Percentiles rank a stretch among this genome's conserved stretches.
These are phyloP conservation scores for Mus spretus DNA, from an alignment of 2,797 vertebrate genomes.

Conservation along the genomic window DNA sequence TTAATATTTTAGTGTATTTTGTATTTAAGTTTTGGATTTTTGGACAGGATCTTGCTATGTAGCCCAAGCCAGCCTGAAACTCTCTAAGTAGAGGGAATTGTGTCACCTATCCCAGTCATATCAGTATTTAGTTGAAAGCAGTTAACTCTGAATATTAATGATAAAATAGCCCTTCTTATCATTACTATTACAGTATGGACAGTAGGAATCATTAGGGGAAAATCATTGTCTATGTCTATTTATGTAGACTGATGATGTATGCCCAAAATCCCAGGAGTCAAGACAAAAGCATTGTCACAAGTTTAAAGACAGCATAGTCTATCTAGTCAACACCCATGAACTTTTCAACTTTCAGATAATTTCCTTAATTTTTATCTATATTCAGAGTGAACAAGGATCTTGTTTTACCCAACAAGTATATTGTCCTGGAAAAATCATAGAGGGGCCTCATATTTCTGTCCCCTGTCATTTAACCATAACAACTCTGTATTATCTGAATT, in stretches of 20 bases:
- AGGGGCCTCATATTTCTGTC: constrained; percentile 54
- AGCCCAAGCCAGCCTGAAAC: no score
- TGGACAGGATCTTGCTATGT: not conserved
- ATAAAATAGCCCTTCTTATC: constrained; percentile 73
- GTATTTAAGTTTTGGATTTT: not conserved
- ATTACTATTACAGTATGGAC: constrained; percentile 76
- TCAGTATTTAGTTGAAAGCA: not conserved
- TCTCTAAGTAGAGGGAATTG: not conserved
- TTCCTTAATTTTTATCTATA: constrained; percentile 58
- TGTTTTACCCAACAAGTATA: constrained; percentile 22
- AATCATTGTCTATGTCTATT: constrained; percentile 81
- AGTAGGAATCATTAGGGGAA: constrained; percentile 72
- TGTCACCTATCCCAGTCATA: not conserved
- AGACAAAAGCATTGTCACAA: not conserved
- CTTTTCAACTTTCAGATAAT: constrained; percentile 60
- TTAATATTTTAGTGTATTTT: constrained; percentile 52
- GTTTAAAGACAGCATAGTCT: not conserved
- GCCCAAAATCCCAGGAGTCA: not conserved
- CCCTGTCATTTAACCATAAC: not conserved
- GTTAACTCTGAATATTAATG: constrained; percentile 54
- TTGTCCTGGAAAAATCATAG: constrained; percentile 64
- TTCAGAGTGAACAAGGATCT: not conserved
- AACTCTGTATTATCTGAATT: constrained; percentile 14
- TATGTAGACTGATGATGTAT: not conserved
- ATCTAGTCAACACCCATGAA: not conserved